Base-by-base conservation (phyloP, 2,888 invertebrate species). In the Zhuqinia jingwanae region DNA sequence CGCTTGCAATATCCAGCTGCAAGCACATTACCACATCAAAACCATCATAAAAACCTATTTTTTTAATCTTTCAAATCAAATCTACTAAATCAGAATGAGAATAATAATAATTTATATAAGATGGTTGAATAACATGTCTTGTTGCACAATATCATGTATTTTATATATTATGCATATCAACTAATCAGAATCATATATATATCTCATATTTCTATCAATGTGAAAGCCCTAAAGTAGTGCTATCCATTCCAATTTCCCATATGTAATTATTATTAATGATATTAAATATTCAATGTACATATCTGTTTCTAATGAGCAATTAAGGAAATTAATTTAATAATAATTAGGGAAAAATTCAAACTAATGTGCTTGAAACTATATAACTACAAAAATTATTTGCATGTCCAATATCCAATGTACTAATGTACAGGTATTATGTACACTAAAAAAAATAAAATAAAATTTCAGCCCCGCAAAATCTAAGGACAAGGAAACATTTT, bases 1-100 rank as follows among this genome's bases (percentile, higher is more conserved):
- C 91, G 70, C 89, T 90, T 47, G 89, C 89, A 73, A 91, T 90
- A 50, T 91, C 91, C 86, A 91, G 68, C 88, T 90, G 80, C 75
- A 76, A 20, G 82, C 15, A 81, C 17, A 25, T 22, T 22, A 79
- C 22, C 47, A 83, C 25, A 84, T 63, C 36, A 36, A 83, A 53
- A 60, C 27, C 22, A 60, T 20, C 47, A 22, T 17, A 30, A 65
- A 36, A 36, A 47, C 2, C 10, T 27, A 45, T 65, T 47, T 22
- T 65, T 36, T 36, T 50, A 15, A 50, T 36, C n/a, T 8, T 63
- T 30, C 1, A 20, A 22, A 58, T 15, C 58, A 63, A 27, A 65
- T 65, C 15, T 65, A 8, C n/a, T 65, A n/a, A 17, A 65, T 36
- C 15, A 65, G 0, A 8, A 36, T 36, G 8, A 3, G 42, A 17